Conservation (phyloP, 2,888 invertebrate species). For the Neoascia interrupta region DNA sequence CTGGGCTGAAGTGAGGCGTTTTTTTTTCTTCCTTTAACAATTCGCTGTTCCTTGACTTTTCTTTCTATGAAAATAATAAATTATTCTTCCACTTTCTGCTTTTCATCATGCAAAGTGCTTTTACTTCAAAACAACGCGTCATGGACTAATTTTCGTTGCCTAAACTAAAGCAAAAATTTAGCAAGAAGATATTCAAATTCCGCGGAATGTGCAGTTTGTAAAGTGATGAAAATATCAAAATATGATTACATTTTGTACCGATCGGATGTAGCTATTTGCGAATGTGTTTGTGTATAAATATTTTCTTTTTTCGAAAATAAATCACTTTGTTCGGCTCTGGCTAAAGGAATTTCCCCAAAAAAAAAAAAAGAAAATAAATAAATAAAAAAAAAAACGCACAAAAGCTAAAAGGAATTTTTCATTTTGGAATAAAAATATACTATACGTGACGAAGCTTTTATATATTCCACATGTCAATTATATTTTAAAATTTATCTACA, state of each 20-base stretch:
- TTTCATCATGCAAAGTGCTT: too few relatives aligned
- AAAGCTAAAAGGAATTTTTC: slow-evolving; percentile 1
- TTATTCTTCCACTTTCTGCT: slow-evolving; percentile 21
- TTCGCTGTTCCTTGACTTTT: not conserved
- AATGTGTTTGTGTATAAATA: slow-evolving; percentile 34
- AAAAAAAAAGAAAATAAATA: slow-evolving; percentile 27
- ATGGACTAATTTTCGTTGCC: slow-evolving; percentile 56
- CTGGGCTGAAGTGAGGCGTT: slow-evolving; percentile 40
- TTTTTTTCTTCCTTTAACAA: not conserved
- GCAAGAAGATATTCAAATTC: slow-evolving; percentile 23
- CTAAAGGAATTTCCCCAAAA: slow-evolving; percentile 40
- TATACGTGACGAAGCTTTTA: slow-evolving; percentile 38
- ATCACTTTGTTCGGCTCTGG: slow-evolving; percentile 30
- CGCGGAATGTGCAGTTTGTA: slow-evolving; percentile 47
- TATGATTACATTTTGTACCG: slow-evolving; percentile 21
- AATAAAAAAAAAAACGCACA: slow-evolving; percentile 9
- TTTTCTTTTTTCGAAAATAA: slow-evolving; percentile 33
- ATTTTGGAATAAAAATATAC: not conserved
- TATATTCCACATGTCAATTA: slow-evolving; percentile 60
- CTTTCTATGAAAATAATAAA: slow-evolving; percentile 16
- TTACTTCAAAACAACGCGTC: slow-evolving; percentile 49
- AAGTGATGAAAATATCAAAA: slow-evolving; percentile 15
- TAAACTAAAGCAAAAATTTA: slow-evolving; percentile 32
- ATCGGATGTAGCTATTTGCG: slow-evolving; percentile 8
- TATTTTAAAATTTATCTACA: slow-evolving; percentile 36